These are phyloP conservation scores for Trisateles emortualis DNA, from an alignment of 2,888 invertebrate genomes.

Conservation along the genomic window DNA sequence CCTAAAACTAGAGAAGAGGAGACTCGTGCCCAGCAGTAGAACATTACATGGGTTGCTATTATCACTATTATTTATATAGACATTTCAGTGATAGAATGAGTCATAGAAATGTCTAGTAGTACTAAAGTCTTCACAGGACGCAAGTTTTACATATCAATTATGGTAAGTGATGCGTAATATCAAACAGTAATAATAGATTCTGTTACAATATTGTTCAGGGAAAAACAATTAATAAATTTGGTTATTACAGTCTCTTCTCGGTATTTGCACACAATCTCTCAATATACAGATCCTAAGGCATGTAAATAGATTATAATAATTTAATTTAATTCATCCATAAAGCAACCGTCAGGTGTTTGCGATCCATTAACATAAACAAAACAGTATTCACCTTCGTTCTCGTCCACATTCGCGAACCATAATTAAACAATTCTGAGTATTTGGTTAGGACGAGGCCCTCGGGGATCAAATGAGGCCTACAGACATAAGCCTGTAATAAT, in stretches of 20 bases:
- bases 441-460: slow-evolving; percentile 37
- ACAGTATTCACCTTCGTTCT: slow-evolving; percentile 27
- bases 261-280: neutral
- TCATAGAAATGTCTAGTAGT: no score
- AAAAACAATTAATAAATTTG: neutral
- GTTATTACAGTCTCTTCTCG: no score
- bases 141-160: no score
- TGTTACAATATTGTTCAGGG: neutral
- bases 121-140: no score
- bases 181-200: no score
- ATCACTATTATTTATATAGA: no score
- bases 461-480: slow-evolving; percentile 23
- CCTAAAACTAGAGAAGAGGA: no score
- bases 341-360: slow-evolving; percentile 24
- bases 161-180: no score
- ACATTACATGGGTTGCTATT: no score
- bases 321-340: slow-evolving; percentile 10
- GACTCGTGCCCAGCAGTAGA: no score
- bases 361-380: slow-evolving; percentile 41
- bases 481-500: slow-evolving; percentile 27
- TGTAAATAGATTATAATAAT: slow-evolving; percentile 13
- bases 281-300: neutral
- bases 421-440: slow-evolving; percentile 45
- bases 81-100: no score
- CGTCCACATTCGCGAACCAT: slow-evolving; percentile 34